Conservation (phyloP, 2,113 vertebrate species). For the Microcebus tavaratra region DNA sequence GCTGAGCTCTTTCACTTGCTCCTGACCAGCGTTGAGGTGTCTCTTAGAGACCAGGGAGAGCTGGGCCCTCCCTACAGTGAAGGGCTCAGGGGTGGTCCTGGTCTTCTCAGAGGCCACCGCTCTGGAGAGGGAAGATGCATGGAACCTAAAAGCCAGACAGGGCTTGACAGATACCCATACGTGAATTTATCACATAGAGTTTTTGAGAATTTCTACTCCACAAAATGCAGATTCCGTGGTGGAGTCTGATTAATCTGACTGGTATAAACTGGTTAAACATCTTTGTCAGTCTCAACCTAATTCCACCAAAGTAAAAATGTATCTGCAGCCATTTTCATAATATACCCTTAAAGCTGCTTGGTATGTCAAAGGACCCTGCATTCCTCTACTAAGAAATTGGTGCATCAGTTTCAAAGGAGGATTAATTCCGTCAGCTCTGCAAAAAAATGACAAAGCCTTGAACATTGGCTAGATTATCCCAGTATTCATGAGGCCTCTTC, state of each 20-base stretch:
- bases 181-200: background rate
- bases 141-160: background rate
- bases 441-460: background rate
- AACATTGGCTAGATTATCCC: background rate
- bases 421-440: background rate
- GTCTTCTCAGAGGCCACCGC: background rate
- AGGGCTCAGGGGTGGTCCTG: background rate
- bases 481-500: background rate
- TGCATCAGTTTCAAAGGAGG: background rate
- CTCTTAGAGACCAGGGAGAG: background rate
- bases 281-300: background rate
- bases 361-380: background rate
- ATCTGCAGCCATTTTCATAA: background rate
- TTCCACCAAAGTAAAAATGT: background rate
- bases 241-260: background rate
- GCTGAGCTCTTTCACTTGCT: background rate
- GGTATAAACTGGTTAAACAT: background rate
- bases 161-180: background rate
- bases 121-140: background rate
- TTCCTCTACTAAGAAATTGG: background rate
- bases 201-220: background rate
- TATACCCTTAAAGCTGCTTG: background rate
- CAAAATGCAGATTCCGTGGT: background rate
- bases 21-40: background rate
- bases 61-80: background rate